Base-by-base conservation (phyloP, 2,113 vertebrate genomes). In the Hassar affinis region DNA sequence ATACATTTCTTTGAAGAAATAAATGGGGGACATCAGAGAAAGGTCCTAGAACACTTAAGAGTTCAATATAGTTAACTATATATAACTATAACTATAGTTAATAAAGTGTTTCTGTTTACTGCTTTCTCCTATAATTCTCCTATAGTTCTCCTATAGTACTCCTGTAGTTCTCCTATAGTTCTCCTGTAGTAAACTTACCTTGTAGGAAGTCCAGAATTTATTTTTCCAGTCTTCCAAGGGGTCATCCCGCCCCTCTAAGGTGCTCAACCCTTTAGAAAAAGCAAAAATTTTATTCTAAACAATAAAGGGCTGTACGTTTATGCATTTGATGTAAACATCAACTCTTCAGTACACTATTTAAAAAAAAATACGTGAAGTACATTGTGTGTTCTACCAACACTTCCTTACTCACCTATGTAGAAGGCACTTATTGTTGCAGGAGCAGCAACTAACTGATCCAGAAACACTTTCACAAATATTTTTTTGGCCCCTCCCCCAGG, bases 381-480 rank as follows among this genome's bases (percentile, higher is more conserved):
- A 25, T 52, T 30, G 17, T 49, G 35, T 27, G 30, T 35, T 69
- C 27, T 8, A 57, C 10, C 0, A 9, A 57, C 25, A 71, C 2
- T 30, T 33, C 56, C 25, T 33, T 30, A 82, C 92, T 88, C 49
- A 94, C 95, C 94, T 80, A 94, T 92, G 66, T 94, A 95, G 88
- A 96, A 95, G 51, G 91, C 95, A 78, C 93, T 94, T 86, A 95
- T 95, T 20, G 95, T 95, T 54, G 92, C 86, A 52, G 95, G 95
- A 6, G 92, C 93, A 0, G 92, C 94, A 49, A 95, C 69, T 64
- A 94, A 76, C 85, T 96, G 95, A 87, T 96, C 95, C 79, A 94
- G 84, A 59, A 93, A 86, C 22, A 96, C 95, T 78, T 96, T 96
- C 10, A 86, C 80, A 0, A 90, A 84, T 10, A 95, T 72, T 3